These are phyloP conservation scores for Sweltsa coloradensis DNA, from an alignment of 1,140 invertebrate species.

Conservation along the genomic window DNA sequence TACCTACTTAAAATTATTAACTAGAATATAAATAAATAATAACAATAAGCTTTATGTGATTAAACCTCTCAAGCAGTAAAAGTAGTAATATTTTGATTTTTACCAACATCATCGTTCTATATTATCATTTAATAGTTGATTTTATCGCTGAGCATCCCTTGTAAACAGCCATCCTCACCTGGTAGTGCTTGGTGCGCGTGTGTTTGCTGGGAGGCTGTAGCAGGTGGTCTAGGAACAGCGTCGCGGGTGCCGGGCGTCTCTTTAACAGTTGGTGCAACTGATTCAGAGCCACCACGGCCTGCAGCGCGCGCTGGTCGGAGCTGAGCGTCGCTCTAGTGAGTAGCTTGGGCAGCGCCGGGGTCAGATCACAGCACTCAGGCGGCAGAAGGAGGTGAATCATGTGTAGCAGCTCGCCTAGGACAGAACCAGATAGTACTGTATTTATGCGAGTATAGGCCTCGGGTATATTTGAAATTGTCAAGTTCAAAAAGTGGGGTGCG, in stretches of 20 bases:
- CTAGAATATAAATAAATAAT: no score
- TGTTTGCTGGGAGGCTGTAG: no score
- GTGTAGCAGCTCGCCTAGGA: slow-evolving; percentile 64
- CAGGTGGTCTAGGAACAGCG: slow-evolving; percentile 67
- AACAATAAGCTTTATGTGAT: no score
- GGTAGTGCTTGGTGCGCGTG: slow-evolving; percentile 3
- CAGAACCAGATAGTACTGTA: slow-evolving; percentile 14
- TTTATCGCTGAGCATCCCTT: no score
- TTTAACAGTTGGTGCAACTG: slow-evolving; percentile 66
- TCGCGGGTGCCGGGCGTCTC: slow-evolving; percentile 59
- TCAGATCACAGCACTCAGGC: slow-evolving; percentile 67
- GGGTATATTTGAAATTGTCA: no score
- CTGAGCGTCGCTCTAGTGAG: slow-evolving; percentile 64
- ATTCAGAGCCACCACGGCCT: slow-evolving; percentile 64
- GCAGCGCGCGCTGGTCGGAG: slow-evolving; percentile 53
- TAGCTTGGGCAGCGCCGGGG: slow-evolving; percentile 67
- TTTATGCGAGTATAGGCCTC: no score
- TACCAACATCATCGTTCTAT: no score
- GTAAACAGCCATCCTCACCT: background rate
- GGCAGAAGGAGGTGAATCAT: slow-evolving; percentile 73
- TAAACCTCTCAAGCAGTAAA: no score
- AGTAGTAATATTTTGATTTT: no score
- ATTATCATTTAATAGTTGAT: no score
- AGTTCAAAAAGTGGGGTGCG: no score
- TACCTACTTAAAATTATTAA: no score